Base-by-base conservation (phyloP, 2,113 vertebrate genomes). In the Phyllostomus hastatus region DNA sequence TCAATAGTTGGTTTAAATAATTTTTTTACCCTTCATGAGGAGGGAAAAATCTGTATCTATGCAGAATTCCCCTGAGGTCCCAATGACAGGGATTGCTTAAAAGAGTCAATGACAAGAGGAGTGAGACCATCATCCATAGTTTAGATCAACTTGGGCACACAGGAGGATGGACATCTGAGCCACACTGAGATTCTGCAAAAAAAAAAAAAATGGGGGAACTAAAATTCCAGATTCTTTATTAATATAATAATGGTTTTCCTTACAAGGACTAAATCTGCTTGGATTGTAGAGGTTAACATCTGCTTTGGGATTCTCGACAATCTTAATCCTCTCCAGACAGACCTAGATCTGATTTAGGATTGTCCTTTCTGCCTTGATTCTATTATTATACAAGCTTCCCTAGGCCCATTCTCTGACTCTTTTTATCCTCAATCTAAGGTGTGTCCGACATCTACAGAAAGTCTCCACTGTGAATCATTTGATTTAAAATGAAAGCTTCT, bases 401-500 rank as follows among this genome's bases (percentile, higher is more conserved):
- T 82, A 19, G 15, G 57, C 5, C 35, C 33, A 41, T 72, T 88
- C 10, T 86, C 17, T 93, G 24, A 16, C 54, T 95, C 75, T 75
- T 91, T 41, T 7, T 43, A 38, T 48, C 48, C 7, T 11, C 33
- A 35, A 20, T 70, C 46, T 38, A 90, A 92, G 95, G 20, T 81
- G 4, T 67, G 24, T 61, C 54, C 86, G 35, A 92, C 66, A 90
- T 93, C 46, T 43, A 88, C 48, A 28, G 73, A 79, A 81, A 57
- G 19, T 11, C 1, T 70, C 52, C 43, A 26, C 20, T 35, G 10
- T 46, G 50, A 83, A 91, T 22, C 17, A 85, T 73, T 88, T 86
- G 22, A 35, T 83, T 92, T 95, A 79, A 90, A 91, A 83, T 85
- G 22, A 11, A 83, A 70, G 79, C 83, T 93, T 83, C 72, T 86